Base-by-base conservation (phyloP, 2,113 vertebrate species). In the Coturnix japonica region DNA sequence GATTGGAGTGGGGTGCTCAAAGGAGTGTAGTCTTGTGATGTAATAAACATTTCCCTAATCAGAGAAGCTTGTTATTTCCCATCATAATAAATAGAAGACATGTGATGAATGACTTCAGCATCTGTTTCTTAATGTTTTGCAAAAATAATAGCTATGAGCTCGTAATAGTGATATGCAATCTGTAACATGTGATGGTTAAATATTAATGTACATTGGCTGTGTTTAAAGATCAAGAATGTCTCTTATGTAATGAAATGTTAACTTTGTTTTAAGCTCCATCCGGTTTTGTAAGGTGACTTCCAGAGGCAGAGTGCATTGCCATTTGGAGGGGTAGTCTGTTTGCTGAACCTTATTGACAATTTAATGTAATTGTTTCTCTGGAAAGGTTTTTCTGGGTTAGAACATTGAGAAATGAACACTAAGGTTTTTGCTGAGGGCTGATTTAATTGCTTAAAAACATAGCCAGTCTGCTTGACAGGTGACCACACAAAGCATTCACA, bases 371-470 rank as follows among this genome's bases (percentile, higher is more conserved):
- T 76, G 22, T 26, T 83, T 94, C 53, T 82, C 66, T 83, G 77
- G 59, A 61, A 85, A 87, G 81, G 51, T 60, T 73, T 71, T 63
- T 59, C 37, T 69, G 87, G 67, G 59, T 76, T 75, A 44, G 13
- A 79, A 60, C 89, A 74, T 5, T 69, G 49, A 80, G 81, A 90
- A 91, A 89, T 64, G 5, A 14, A 84, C 53, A 21, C 33, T 61
- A 33, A 54, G 4, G 3, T 81, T 87, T 95, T 78, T 82, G 56
- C 83, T 0, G 3, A 75, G 79, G 57, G 82, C 86, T 59, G 66
- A 63, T 89, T 89, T 95, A 95, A 95, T 96, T 60, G 85, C 71
- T 81, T 94, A 37, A 86, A 93, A 94, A 49, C 89, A 31, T n/a
- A 80, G 43, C 39, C 23, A 30, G 49, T 57, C 69, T 93, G 33